Evolutionary conservation across 2,113 vertebrate species (phyloP).

Genomic region (Bufo gargarizans): DNA sequence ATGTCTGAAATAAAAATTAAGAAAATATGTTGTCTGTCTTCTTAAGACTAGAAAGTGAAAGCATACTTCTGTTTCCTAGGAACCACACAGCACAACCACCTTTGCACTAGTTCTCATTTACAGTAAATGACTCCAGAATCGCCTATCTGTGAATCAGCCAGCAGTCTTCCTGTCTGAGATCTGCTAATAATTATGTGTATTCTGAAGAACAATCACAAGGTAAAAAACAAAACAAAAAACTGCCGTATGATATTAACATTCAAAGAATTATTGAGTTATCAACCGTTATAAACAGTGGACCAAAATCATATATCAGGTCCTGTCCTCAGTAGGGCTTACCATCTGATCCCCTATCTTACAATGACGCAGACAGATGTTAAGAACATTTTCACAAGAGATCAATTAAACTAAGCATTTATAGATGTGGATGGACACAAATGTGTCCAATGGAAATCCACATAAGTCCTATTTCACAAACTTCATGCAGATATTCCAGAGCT

Average conservation of each 20-base stretch:
- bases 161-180: conserved; percentile 2
- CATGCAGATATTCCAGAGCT: neutral
- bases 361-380: no score
- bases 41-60: neutral
- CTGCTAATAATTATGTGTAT: neutral
- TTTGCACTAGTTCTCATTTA: neutral
- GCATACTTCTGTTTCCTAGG: neutral
- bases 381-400: no score
- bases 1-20: no score
- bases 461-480: no score
- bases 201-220: neutral
- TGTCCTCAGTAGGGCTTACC: neutral
- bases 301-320: neutral
- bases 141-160: neutral
- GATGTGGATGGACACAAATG: no score
- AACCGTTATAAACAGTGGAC: neutral
- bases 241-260: neutral
- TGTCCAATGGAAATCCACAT: no score
- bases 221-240: neutral
- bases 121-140: neutral
- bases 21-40: neutral
- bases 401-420: no score
- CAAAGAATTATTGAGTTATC: neutral
- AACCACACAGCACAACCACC: neutral
- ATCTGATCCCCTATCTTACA: neutral